phyloP scores from a whole-genome alignment of 1,140 invertebrate species.

The Cephus cinctus region DNA sequence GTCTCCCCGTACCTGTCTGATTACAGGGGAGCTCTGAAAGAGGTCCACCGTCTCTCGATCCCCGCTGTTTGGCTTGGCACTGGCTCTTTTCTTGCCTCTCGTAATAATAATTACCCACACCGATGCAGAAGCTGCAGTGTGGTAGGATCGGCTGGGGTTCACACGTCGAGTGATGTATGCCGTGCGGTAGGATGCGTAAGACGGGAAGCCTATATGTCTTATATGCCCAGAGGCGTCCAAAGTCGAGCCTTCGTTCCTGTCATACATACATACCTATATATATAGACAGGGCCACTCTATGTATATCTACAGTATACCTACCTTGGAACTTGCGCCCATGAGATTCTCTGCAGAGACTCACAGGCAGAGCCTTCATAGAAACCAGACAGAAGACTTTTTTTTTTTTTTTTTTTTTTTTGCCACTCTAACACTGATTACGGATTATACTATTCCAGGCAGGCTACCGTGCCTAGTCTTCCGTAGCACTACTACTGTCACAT shows the following conservation, averaged over 20 bases:
- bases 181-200: slow-evolving; percentile 22
- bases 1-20: slow-evolving; percentile 26
- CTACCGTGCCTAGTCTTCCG: too few relatives aligned
- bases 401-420: neutral
- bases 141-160: too few relatives aligned
- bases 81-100: slow-evolving; percentile 18
- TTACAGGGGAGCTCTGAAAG: slow-evolving; percentile 38
- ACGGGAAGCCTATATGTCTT: slow-evolving; percentile 19
- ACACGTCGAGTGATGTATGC: slow-evolving; percentile 13
- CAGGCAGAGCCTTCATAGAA: too few relatives aligned
- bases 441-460: neutral
- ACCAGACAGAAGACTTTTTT: neutral
- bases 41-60: slow-evolving; percentile 26
- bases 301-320: too few relatives aligned
- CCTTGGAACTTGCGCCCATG: too few relatives aligned
- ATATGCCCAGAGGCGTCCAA: slow-evolving; percentile 21
- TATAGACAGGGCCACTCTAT: too few relatives aligned
- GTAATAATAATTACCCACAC: slow-evolving; percentile 34
- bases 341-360: too few relatives aligned
- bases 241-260: slow-evolving; percentile 24
- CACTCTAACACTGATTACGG: neutral
- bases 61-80: slow-evolving; percentile 29
- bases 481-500: too few relatives aligned
- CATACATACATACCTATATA: slow-evolving; percentile 16
- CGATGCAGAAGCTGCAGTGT: too few relatives aligned